Base-by-base conservation (phyloP, 2,888 invertebrate genomes). In the Ophioninae sp. region DNA sequence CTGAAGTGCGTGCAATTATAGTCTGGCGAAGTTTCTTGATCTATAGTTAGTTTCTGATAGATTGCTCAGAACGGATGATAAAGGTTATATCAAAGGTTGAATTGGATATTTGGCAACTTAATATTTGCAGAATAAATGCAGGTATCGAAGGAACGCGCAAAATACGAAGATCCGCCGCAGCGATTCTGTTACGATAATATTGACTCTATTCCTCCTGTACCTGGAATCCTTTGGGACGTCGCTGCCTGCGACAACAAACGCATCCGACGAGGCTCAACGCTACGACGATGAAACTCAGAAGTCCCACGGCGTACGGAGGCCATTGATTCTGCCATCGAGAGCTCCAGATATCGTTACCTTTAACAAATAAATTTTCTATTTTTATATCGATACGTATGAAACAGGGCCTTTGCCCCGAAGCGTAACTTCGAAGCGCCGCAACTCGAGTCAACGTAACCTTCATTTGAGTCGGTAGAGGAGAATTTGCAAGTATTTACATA, bases 151-250 rank as follows among this genome's bases (percentile, higher is more conserved):
- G 37, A 44, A 65, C n/a, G 65, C 67, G 37, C 63, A 44, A 59
- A 75, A 39, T 67, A 20, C 10, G 61, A 75, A 37, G 73, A 39
- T 65, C 39, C 65, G 69, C 0, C 10, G 0, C n/a, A 22, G 8
- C 1, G 44, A 74, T 44, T 64, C 30, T 10, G 44, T 30, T 63
- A n/a, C 41, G 6, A 8, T 63, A 20, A 20, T 59, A 9, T 44
- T 63, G n/a, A 13, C 22, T 71, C 39, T 5, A 23, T 59, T 20
- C 72, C 58, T 8, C 20, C 64, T 82, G 81, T 89, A 93, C 93
- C 91, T 92, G 89, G 86, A 93, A 93, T 79, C 93, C 93, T 87
- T 91, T 92, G 2, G 91, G 89, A 85, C 90, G 87, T 71, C 91
- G 89, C 81, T 90, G 90, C 85, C 90, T 90, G 56, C 90, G 89